Evolutionary conservation across 2,797 vertebrate genomes (phyloP).

Genomic region (Epinephelus awoara): DNA sequence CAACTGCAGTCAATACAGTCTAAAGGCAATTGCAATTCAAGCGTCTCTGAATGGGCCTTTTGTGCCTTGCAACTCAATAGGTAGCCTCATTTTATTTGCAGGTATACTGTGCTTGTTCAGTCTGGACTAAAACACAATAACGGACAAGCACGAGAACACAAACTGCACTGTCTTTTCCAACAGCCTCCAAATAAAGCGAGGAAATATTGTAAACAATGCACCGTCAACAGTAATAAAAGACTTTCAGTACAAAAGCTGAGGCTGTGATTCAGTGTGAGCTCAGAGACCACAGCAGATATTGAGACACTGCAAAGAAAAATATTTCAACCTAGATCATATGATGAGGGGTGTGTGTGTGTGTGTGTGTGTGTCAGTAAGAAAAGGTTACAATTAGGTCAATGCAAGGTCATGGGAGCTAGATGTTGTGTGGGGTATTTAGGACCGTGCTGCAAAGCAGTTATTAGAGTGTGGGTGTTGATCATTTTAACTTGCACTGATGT

Average conservation of each 20-base stretch:
- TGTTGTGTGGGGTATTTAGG: slow-evolving; percentile 57
- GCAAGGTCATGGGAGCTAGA: slow-evolving; percentile 46
- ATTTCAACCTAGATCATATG: slow-evolving; percentile 33
- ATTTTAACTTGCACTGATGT: slow-evolving; percentile 53
- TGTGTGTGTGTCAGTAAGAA: slow-evolving; percentile 34
- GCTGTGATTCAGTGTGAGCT: slow-evolving; percentile 50
- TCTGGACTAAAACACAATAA: slow-evolving; percentile 34
- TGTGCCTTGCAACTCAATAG: slow-evolving; percentile 64
- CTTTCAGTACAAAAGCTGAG: slow-evolving; percentile 29
- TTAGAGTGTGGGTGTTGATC: slow-evolving; percentile 69
- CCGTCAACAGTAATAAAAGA: slow-evolving; percentile 17
- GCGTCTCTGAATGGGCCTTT: slow-evolving; percentile 55
- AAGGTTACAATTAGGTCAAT: slow-evolving; percentile 57
- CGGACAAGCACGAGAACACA: slow-evolving; percentile 28
- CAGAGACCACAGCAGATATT: slow-evolving; percentile 46
- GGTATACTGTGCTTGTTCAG: slow-evolving; percentile 44
- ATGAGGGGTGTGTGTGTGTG: neutral
- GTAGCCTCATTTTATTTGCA: slow-evolving; percentile 53
- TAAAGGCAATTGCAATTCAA: slow-evolving; percentile 47
- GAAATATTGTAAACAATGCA: slow-evolving; percentile 23
- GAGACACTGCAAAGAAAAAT: slow-evolving; percentile 27
- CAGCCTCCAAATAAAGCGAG: slow-evolving; percentile 7
- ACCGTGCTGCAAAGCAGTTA: slow-evolving; percentile 48
- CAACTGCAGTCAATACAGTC: slow-evolving; percentile 34
- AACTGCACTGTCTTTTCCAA: neutral